Evolutionary conservation across 2,888 invertebrate species (phyloP), one percentile per base, ranked within the genome.

Genomic region (Diarsia mendica): DNA sequence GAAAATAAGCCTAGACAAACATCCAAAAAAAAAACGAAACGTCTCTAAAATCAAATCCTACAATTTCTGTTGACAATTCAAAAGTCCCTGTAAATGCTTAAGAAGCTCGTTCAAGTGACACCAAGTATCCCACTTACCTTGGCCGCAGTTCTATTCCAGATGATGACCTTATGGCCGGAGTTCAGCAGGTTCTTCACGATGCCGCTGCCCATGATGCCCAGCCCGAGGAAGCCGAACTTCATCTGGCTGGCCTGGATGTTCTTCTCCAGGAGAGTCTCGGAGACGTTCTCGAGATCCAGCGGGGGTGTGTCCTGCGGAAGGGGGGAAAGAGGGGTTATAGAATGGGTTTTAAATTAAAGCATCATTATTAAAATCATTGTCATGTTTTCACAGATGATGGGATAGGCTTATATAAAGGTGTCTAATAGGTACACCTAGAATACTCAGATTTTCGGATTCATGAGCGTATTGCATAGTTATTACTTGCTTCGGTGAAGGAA

Each of bases 171-270:
- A 93, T 99, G 99, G 0, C 99, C 99, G 8, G 99, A 99, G 94
- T 98, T 98, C 89, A 99, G 97, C 72, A 99, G 97, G 94, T 99
- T 99, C 97, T 99, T 99, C 28, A 99, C 99, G 91, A 99, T 98
- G 46, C 99, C 99, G 79, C 98, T 98, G 68, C 99, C 99, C 98
- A 99, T 99, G 91, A 98, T 98, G 75, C 99, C 99, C 51, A 99
- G 97, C 0, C 99, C 99, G 48, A 99, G 97, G 95, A 99, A 99
- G 48, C 99, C 99, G 93, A 99, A 99, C 91, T 98, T 98, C 94
- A 98, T 97, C 84, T 97, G 97, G 39, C 99, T 98, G 0, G 99
- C 98, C 80, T 97, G 97, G 85, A 99, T 98, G 87, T 98, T 98
- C 94, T 98, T 99, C 90, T 98, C 98, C 88, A 98, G 98, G 20